These are phyloP conservation scores for Pinna nobilis DNA, from an alignment of 1,140 invertebrate genomes.

Conservation along the genomic window DNA sequence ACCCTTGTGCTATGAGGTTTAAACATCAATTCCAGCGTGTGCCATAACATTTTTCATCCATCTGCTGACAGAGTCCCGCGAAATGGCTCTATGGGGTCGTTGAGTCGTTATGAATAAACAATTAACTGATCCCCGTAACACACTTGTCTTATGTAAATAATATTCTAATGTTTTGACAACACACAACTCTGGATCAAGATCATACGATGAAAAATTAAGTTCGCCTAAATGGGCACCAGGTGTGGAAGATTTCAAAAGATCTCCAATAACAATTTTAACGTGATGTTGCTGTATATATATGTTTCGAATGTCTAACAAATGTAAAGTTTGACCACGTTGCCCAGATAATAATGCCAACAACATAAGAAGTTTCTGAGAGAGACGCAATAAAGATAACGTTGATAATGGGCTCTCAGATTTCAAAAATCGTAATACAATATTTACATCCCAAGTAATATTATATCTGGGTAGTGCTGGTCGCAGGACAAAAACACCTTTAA, in stretches of 20 bases:
- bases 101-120: too few species aligned
- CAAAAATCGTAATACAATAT: constrained; percentile 30
- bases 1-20: too few species aligned
- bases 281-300: not conserved
- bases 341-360: constrained; percentile 3
- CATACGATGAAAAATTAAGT: too few species aligned
- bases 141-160: too few species aligned
- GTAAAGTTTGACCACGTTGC: not conserved
- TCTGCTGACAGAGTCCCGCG: too few species aligned
- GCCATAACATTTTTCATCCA: too few species aligned
- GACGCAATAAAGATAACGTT: not conserved
- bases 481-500: constrained; percentile 42
- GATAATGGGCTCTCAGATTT: not conserved
- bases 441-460: constrained; percentile 40
- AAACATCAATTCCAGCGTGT: too few species aligned
- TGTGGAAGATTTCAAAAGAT: not conserved
- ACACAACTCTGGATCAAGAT: too few species aligned
- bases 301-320: not conserved
- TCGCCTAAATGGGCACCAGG: too few species aligned
- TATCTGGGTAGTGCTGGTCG: constrained; percentile 30
- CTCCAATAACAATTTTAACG: not conserved
- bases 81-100: too few species aligned
- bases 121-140: too few species aligned
- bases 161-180: too few species aligned
- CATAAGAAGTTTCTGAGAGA: constrained; percentile 4